These are phyloP conservation scores for Todiramphus saurophagus DNA, from an alignment of 2,113 vertebrate species.

Conservation along the genomic window DNA sequence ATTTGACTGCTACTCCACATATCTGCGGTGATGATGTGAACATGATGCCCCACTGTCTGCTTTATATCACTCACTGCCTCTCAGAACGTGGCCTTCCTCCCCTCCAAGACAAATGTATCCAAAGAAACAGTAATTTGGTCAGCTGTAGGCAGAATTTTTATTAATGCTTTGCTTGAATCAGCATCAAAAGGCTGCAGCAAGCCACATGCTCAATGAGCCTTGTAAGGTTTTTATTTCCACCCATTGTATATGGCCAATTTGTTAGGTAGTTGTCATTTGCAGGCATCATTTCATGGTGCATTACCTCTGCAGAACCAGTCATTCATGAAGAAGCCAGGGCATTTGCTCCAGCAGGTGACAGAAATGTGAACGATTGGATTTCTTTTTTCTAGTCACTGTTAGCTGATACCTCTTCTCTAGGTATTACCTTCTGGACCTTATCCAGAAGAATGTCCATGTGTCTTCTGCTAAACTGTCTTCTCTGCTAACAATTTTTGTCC, in stretches of 20 bases:
- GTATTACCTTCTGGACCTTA: background rate
- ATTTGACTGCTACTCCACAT: background rate
- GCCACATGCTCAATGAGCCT: background rate
- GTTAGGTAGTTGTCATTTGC: background rate
- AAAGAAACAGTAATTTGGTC: background rate
- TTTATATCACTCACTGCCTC: background rate
- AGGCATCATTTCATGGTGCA: background rate
- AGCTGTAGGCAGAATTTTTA: background rate
- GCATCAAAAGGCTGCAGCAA: background rate
- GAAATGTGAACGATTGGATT: background rate
- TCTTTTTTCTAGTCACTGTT: background rate
- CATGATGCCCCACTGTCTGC: background rate
- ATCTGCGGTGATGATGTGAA: slow-evolving; percentile 36
- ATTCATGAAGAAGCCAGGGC: background rate
- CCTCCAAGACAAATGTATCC: background rate
- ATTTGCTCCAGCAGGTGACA: background rate
- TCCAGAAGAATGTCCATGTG: background rate
- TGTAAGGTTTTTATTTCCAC: slow-evolving; percentile 14
- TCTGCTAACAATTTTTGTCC: background rate
- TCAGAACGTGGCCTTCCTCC: background rate
- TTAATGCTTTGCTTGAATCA: background rate
- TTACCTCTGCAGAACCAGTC: background rate
- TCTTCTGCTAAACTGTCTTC: background rate
- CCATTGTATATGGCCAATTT: background rate
- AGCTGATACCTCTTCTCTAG: background rate